Conservation (phyloP, 2,797 vertebrate genomes). For the Enteromius anoplus region DNA sequence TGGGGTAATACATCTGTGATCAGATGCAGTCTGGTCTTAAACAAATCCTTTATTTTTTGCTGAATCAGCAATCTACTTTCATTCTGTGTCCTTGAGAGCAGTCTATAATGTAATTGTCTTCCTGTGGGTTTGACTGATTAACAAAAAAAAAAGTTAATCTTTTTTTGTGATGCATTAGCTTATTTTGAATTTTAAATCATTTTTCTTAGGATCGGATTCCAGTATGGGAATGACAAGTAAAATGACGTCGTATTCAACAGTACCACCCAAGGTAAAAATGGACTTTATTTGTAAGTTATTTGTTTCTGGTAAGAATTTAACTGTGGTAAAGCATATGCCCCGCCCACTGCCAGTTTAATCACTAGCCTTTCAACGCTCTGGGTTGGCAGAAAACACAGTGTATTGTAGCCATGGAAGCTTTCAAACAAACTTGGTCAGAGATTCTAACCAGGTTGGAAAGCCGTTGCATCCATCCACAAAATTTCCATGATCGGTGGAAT, state of each 20-base stretch:
- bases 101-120: neutral
- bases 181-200: neutral
- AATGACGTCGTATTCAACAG: slow-evolving; percentile 53
- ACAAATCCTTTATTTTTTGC: neutral
- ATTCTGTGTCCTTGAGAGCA: neutral
- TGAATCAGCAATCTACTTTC: neutral
- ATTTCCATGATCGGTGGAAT: neutral
- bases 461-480: neutral
- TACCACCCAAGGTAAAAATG: slow-evolving; percentile 68
- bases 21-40: neutral
- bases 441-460: neutral
- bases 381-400: neutral
- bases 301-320: neutral
- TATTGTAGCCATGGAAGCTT: neutral
- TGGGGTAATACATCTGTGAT: slow-evolving; percentile 70
- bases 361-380: neutral
- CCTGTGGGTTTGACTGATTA: neutral
- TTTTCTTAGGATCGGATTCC: slow-evolving; percentile 59
- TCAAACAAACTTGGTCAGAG: neutral
- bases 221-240: slow-evolving; percentile 62
- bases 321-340: neutral
- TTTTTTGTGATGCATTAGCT: neutral
- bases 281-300: neutral
- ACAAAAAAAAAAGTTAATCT: neutral
- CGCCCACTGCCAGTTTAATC: neutral